These are phyloP conservation scores for Murina feae DNA, from an alignment of 2,113 vertebrate species.

Conservation along the genomic window DNA sequence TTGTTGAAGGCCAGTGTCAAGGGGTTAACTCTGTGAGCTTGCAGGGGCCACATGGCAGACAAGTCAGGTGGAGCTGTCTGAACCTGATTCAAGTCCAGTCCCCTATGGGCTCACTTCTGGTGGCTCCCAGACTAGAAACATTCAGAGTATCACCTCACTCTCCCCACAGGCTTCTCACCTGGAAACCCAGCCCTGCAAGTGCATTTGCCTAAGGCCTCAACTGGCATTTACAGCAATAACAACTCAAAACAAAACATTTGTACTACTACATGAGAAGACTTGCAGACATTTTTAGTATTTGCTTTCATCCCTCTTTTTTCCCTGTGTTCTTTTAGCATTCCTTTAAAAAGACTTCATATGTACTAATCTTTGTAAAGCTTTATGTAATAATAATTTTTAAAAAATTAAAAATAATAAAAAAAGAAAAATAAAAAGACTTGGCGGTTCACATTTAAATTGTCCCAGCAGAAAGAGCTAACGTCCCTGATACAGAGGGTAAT, in stretches of 20 bases:
- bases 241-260: neutral
- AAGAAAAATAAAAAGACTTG: neutral
- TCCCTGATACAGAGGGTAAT: neutral
- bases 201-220: neutral
- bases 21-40: neutral
- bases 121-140: neutral
- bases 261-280: neutral
- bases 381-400: too few species aligned
- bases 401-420: too few species aligned
- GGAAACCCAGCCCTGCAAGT: neutral
- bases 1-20: neutral
- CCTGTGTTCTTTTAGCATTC: neutral
- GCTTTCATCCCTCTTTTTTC: neutral
- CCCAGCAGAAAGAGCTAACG: neutral
- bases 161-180: neutral
- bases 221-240: neutral
- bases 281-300: neutral
- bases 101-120: neutral
- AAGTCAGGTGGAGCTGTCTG: neutral
- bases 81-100: neutral
- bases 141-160: neutral
- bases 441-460: neutral
- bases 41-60: neutral
- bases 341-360: constrained; percentile 2
- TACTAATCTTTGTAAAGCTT: too few species aligned